Conservation (phyloP, 2,888 invertebrate species). For the Archips crataeganus region DNA sequence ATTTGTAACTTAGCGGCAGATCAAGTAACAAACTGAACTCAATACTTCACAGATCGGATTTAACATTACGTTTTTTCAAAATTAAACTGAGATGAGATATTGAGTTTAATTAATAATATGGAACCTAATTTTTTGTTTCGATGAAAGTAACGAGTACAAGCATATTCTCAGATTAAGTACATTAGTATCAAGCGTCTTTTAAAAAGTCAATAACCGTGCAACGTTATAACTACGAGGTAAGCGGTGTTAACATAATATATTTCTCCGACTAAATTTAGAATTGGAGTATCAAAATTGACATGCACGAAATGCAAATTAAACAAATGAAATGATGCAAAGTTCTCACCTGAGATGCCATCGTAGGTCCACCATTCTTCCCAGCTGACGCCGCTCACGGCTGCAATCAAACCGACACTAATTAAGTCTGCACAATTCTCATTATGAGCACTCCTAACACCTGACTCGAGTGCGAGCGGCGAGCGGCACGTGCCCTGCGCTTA, state of each 20-base stretch:
- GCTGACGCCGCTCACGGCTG: constrained; percentile 91
- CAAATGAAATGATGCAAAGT: constrained; percentile 20
- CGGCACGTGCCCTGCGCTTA: constrained; percentile 40
- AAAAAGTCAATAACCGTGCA: background rate
- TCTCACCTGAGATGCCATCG: constrained; percentile 97
- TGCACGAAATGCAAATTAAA: constrained; percentile 1
- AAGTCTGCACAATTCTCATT: constrained; percentile 71
- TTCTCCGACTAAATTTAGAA: background rate
- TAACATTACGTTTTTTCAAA: too few species aligned
- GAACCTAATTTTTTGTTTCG: too few species aligned
- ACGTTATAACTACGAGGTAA: background rate
- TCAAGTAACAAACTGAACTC: background rate
- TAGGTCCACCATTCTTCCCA: constrained; percentile 99
- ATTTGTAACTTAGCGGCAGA: constrained; percentile 34
- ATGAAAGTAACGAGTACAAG: background rate
- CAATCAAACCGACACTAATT: constrained; percentile 84
- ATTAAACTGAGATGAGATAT: too few species aligned
- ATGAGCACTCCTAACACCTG: constrained; percentile 54
- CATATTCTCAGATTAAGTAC: background rate
- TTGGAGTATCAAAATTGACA: background rate
- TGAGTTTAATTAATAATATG: too few species aligned
- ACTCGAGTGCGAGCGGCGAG: constrained; percentile 20
- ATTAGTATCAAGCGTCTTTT: background rate
- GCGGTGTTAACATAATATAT: too few species aligned
- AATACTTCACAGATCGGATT: too few species aligned